Evolutionary conservation across 2,888 invertebrate species (phyloP).

Genomic region (Muschampia plurimacula): DNA sequence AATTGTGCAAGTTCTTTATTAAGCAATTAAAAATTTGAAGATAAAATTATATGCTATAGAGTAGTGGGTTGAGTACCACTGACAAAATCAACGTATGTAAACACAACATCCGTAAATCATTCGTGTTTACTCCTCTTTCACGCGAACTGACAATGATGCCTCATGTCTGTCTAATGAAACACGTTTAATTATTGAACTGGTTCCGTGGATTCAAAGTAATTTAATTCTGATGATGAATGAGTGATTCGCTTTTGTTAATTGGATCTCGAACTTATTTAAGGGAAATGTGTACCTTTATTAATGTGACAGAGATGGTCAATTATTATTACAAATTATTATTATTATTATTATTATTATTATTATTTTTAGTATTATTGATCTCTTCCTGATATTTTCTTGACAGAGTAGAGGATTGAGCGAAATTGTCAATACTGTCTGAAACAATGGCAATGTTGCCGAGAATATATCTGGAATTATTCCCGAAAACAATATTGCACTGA

Average conservation of each 20-base stretch:
- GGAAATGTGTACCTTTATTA: too few species aligned
- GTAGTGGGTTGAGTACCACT: constrained; percentile 13
- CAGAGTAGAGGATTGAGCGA: too few species aligned
- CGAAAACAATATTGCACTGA: too few species aligned
- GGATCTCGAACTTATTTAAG: neutral
- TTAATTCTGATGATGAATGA: constrained; percentile 11
- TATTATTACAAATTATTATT: too few species aligned
- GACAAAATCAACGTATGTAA: constrained; percentile 43
- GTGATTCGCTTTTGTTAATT: neutral
- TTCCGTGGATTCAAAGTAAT: constrained; percentile 11
- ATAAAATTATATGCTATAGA: neutral
- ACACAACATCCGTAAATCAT: constrained; percentile 36
- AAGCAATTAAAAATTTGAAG: neutral
- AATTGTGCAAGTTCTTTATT: neutral
- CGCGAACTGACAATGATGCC: constrained; percentile 10
- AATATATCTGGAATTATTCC: too few species aligned
- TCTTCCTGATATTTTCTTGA: too few species aligned
- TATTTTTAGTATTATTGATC: too few species aligned
- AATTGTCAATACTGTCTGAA: too few species aligned
- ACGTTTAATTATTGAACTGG: constrained; percentile 16
- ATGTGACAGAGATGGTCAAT: too few species aligned
- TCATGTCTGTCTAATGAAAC: constrained; percentile 27
- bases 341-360: too few species aligned
- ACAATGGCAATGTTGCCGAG: too few species aligned
- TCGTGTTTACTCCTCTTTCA: constrained; percentile 27